These are phyloP conservation scores for Phaethornis superciliosus DNA, from an alignment of 2,113 vertebrate species.

Conservation along the genomic window DNA sequence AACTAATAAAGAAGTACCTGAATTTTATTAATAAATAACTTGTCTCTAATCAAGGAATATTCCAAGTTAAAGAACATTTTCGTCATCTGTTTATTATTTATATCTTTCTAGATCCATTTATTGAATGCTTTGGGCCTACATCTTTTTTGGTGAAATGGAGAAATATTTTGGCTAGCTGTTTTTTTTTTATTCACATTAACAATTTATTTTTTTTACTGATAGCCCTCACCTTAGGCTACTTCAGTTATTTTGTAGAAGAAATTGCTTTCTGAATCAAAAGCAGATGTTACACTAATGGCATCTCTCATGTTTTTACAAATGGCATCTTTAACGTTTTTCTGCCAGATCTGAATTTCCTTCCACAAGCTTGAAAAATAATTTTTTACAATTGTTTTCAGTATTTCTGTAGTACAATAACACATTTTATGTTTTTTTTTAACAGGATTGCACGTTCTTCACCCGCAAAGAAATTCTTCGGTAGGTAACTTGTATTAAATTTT, in stretches of 20 bases:
- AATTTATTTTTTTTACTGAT: not conserved
- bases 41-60: not conserved
- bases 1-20: not conserved
- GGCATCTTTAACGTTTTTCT: not conserved
- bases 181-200: not conserved
- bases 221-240: not conserved
- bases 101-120: not conserved
- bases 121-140: not conserved
- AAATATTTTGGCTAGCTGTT: not conserved
- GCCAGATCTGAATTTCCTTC: not conserved
- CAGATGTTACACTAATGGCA: not conserved
- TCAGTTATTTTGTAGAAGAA: not conserved
- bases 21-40: not conserved
- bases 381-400: not conserved
- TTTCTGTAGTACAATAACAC: not conserved
- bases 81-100: not conserved
- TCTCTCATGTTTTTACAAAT: not conserved
- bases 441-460: conserved; percentile 98
- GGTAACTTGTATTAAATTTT: conserved; percentile 63
- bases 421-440: conserved; percentile 54
- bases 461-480: conserved; percentile 98
- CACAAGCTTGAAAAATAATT: not conserved
- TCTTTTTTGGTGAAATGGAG: not conserved
- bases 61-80: not conserved
- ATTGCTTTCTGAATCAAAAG: not conserved